Evolutionary conservation across 2,113 vertebrate genomes (phyloP).

Genomic region (Oreochromis aureus): DNA sequence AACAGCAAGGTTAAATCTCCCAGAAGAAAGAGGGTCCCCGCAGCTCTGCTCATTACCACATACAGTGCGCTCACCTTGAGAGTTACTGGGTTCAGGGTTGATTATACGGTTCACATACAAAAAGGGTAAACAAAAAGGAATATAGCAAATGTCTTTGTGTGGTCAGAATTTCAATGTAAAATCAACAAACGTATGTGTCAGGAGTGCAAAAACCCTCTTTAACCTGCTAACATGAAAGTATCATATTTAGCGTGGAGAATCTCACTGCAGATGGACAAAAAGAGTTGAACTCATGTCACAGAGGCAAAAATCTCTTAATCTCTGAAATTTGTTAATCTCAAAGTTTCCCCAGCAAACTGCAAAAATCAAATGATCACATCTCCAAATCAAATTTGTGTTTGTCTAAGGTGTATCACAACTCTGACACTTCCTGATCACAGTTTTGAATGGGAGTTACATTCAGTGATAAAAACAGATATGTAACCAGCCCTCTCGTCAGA

Average conservation of each 20-base stretch:
- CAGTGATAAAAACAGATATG: neutral
- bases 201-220: neutral
- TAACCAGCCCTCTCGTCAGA: neutral
- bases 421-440: neutral
- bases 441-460: neutral
- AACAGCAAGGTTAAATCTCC: conserved; percentile 53
- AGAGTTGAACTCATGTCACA: neutral
- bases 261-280: neutral
- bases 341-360: neutral
- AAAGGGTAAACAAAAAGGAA: neutral
- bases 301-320: conserved; percentile 12
- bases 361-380: neutral
- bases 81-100: neutral
- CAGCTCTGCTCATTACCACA: conserved; percentile 18
- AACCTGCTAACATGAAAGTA: neutral
- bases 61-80: conserved; percentile 18
- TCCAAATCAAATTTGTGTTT: conserved; percentile 15
- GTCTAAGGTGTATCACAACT: neutral
- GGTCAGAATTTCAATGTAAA: neutral
- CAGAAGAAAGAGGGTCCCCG: conserved; percentile 22
- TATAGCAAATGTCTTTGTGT: neutral
- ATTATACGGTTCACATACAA: conserved; percentile 40
- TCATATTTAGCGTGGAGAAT: neutral
- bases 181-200: neutral
- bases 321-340: conserved; percentile 15